Evolutionary conservation across 2,888 invertebrate species (phyloP), one percentile per base, ranked within the genome.

Genomic region (Apantesis nais): DNA sequence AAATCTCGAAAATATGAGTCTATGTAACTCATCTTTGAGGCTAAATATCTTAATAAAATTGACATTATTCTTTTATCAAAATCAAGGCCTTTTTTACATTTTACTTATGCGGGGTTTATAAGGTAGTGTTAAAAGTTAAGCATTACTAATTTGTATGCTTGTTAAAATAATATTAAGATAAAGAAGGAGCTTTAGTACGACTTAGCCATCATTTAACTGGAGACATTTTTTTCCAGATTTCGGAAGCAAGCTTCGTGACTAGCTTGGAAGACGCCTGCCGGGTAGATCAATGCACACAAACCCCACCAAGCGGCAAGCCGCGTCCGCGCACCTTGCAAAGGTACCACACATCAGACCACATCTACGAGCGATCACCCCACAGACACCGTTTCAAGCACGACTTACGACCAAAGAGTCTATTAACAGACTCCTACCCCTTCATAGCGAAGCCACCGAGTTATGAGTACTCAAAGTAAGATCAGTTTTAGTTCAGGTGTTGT

Each of bases 341-440:
- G 87, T 94, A 95, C 85, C 92, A 95, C 88, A 96, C 96, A 25
- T 91, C 93, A 62, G 96, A 96, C 91, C 90, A 95, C 87, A 82
- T 93, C 78, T 91, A 89, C 88, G 92, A 92, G 82, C 75, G 89
- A 70, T 80, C 88, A 69, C 79, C 84, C 70, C 87, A 89, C 84
- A 86, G 87, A 88, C 60, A 82, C 44, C 84, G 89, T 68, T 77
- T 82, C 76, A 90, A 87, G 81, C 85, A 87, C 83, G 91, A 92
- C 67, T 76, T 77, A 62, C 78, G 92, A 73, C 92, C 92, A 52
- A 93, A 91, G 85, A 90, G 90, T 76, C 81, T 94, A 74, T 85
- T 92, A 74, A 91, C 91, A 77, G 94, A 95, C 73, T 91, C 94
- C 14, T 93, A 90, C 74, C 92, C 93, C 4, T 88, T 88, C 79